Base-by-base conservation (phyloP, 2,113 vertebrate genomes). In the Illadopsis cleaveri region DNA sequence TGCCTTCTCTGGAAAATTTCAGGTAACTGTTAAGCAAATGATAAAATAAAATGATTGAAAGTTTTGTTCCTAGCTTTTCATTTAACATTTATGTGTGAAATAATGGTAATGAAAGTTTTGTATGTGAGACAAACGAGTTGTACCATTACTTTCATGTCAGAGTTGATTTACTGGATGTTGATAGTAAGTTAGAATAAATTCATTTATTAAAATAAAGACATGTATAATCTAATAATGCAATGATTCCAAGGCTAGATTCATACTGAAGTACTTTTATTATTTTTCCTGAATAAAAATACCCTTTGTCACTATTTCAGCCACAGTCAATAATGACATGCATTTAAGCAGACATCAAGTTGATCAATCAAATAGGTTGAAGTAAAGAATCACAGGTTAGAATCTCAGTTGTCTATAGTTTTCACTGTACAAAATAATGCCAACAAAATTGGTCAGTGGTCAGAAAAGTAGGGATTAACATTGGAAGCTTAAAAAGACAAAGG, bases 401-500 rank as follows among this genome's bases (percentile, higher is more conserved):
- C 57, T 90, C 50, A 25, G 38, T 62, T 76, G 22, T 77, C 53
- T 61, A 3, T 37, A 50, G 42, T 45, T 90, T 40, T 50, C 5
- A 19, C 28, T 62, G 9, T 62, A 56, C 83, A 84, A 66, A 51
- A 13, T 15, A 84, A 56, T 68, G 79, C 37, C 42, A 92, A 23
- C 24, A 56, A 47, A 72, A 69, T 20, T 54, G 8, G 8, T 68
- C 9, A 40, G 50, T 50, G 56, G 27, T 57, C 62, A 81, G 40
- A 61, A 45, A 47, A 90, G 45, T 64, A 62, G 37, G n/a, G 11
- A n/a, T 15, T 91, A 77, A 92, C 84, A 68, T 30, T 80, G 93
- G 25, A 27, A 75, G 70, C 86, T 76, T 95, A 85, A 83, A 82
- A 93, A 93, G 91, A 91, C 68, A 82, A 86, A 86, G 70, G 77